A percentile compares a stretch with the other conserved stretches of the same genome.
phyloP scores from a whole-genome alignment of 2,888 invertebrate species.

The Catocala sponsa region DNA sequence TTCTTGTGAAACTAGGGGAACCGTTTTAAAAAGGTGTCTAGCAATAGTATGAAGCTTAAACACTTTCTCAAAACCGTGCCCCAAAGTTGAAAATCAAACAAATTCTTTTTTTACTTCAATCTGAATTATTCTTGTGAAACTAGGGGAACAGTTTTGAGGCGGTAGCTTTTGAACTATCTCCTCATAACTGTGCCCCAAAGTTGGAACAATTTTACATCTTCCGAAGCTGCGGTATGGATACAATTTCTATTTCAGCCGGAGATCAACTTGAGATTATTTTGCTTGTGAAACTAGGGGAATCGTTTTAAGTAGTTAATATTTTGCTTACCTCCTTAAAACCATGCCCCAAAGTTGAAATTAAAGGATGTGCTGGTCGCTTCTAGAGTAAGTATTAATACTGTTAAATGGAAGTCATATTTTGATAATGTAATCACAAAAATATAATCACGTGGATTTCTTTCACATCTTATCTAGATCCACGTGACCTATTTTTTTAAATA shows the following conservation, averaged over 20 bases:
- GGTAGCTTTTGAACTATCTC: neutral
- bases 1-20: slow-evolving; percentile 5
- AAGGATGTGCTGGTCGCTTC: neutral
- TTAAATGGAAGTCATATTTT: no score
- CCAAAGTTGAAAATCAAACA: neutral
- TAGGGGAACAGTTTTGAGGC: slow-evolving; percentile 10
- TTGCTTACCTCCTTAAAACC: neutral
- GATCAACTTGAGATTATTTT: neutral
- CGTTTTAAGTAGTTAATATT: neutral
- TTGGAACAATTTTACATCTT: slow-evolving; percentile 2
- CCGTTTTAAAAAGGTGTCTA: neutral
- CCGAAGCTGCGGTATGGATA: neutral
- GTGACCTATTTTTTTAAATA: no score
- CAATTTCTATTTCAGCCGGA: slow-evolving; percentile 1
- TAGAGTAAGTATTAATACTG: neutral
- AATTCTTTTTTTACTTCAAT: neutral
- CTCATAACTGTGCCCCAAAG: slow-evolving; percentile 8
- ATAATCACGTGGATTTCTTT: no score
- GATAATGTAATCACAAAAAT: no score
- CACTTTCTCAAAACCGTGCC: slow-evolving; percentile 1
- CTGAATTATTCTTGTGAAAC: slow-evolving; percentile 9
- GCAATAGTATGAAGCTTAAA: neutral
- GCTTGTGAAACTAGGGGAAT: slow-evolving; percentile 10
- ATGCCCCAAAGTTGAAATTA: neutral
- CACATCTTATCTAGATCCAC: no score